These are phyloP conservation scores for Tupiocoris notatus DNA, from an alignment of 2,888 invertebrate species.

Conservation along the genomic window DNA sequence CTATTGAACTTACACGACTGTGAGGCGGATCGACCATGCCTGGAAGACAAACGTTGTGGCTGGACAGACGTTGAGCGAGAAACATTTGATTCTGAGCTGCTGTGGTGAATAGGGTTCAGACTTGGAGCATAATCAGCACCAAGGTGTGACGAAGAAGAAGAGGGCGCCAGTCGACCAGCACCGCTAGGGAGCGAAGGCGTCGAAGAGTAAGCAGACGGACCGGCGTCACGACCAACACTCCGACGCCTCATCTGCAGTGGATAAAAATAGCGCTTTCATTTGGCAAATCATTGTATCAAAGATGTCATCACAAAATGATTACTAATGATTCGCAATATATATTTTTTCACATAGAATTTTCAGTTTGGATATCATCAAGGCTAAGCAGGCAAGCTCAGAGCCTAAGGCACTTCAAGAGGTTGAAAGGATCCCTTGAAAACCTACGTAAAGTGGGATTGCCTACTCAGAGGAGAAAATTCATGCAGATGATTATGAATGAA, in stretches of 20 bases:
- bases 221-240: constrained; percentile 25
- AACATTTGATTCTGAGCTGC: constrained; percentile 58
- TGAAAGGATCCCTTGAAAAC: too few relatives aligned
- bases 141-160: neutral
- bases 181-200: neutral
- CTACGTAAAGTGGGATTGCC: too few relatives aligned
- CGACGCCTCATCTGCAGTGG: constrained; percentile 10
- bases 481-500: too few relatives aligned
- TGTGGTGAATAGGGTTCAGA: constrained; percentile 57
- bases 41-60: constrained; percentile 17
- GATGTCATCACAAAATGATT: too few relatives aligned
- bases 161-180: neutral
- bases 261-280: too few relatives aligned
- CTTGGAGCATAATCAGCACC: constrained; percentile 50
- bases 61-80: constrained; percentile 40
- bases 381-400: too few relatives aligned
- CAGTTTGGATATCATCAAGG: too few relatives aligned
- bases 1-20: constrained; percentile 32
- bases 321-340: too few relatives aligned
- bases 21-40: constrained; percentile 24
- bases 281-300: too few relatives aligned
- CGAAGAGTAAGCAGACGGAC: constrained; percentile 4
- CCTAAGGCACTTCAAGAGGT: too few relatives aligned
- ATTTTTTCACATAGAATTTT: too few relatives aligned
- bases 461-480: too few relatives aligned